These are phyloP conservation scores for Drosophila malerkotliana DNA, from an alignment of 1,140 invertebrate genomes.

Conservation along the genomic window DNA sequence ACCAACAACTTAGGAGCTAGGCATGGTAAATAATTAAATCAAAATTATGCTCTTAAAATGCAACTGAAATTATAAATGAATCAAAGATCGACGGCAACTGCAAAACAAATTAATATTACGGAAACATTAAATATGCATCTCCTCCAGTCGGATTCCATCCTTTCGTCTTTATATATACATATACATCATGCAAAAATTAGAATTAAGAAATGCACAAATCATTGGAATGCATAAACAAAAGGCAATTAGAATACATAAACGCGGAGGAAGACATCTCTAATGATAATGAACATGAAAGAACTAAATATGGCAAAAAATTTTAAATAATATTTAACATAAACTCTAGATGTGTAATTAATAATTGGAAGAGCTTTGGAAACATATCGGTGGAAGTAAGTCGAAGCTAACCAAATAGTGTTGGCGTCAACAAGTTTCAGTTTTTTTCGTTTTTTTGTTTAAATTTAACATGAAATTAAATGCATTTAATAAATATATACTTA, in stretches of 20 bases:
- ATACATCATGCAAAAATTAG: slow-evolving; percentile 48
- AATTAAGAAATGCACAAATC: slow-evolving; percentile 70
- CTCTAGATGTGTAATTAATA: slow-evolving; percentile 53
- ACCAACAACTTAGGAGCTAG: slow-evolving; percentile 74
- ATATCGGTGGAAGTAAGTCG: slow-evolving; percentile 79
- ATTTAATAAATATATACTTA: slow-evolving; percentile 73
- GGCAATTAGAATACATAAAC: slow-evolving; percentile 37
- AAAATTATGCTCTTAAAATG: slow-evolving; percentile 61
- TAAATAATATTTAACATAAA: slow-evolving; percentile 53
- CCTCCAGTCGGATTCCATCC: slow-evolving; percentile 35
- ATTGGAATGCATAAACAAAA: slow-evolving; percentile 80
- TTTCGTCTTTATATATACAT: slow-evolving; percentile 55
- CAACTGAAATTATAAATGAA: slow-evolving; percentile 65
- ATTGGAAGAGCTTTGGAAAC: slow-evolving; percentile 82
- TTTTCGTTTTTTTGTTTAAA: slow-evolving; percentile 52
- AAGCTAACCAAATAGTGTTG: slow-evolving; percentile 68
- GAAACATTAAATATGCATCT: slow-evolving; percentile 61
- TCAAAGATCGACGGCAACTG: slow-evolving; percentile 28
- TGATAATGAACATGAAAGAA: slow-evolving; percentile 17
- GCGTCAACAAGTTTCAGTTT: slow-evolving; percentile 43
- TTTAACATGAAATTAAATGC: slow-evolving; percentile 81
- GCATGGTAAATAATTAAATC: slow-evolving; percentile 66
- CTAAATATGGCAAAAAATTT: slow-evolving; percentile 65
- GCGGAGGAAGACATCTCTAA: slow-evolving; percentile 65
- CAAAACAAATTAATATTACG: slow-evolving; percentile 53